Evolutionary conservation across 2,113 vertebrate species (phyloP).

Genomic region (Puntigrus tetrazona): DNA sequence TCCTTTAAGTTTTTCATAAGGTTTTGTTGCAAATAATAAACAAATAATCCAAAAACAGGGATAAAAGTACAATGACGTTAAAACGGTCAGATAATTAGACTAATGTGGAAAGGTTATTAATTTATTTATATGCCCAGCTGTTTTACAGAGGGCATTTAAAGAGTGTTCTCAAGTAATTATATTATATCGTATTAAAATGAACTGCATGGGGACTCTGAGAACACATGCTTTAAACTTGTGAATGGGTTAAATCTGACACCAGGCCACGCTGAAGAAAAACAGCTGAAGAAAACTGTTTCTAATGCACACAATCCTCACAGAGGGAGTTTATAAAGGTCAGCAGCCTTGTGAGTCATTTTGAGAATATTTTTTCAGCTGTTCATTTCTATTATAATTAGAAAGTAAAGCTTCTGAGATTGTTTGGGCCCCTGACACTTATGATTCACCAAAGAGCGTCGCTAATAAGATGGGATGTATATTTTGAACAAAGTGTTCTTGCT

Average conservation of each 20-base stretch:
- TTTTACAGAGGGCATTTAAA: no score
- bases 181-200: no score
- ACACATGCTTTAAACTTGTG: conserved; percentile 1
- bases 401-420: conserved; percentile 32
- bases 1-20: no score
- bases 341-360: conserved; percentile 27
- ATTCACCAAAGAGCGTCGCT: conserved; percentile 32
- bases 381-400: conserved; percentile 33
- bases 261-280: not conserved
- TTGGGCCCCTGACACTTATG: conserved; percentile 7
- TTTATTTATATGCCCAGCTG: no score
- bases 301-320: conserved; percentile 7
- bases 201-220: not conserved
- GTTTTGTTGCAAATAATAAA: no score
- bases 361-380: conserved; percentile 6
- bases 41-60: no score
- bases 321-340: conserved; percentile 19
- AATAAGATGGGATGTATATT: conserved; percentile 29
- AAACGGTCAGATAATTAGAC: no score
- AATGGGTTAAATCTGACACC: conserved; percentile 4
- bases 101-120: no score
- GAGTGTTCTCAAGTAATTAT: no score
- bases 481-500: conserved; percentile 27
- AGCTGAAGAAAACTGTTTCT: conserved; percentile 9
- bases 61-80: no score